Evolutionary conservation across 92 coral and sea anemone genomes (phyloP).

Genomic region (Montipora capitata): DNA sequence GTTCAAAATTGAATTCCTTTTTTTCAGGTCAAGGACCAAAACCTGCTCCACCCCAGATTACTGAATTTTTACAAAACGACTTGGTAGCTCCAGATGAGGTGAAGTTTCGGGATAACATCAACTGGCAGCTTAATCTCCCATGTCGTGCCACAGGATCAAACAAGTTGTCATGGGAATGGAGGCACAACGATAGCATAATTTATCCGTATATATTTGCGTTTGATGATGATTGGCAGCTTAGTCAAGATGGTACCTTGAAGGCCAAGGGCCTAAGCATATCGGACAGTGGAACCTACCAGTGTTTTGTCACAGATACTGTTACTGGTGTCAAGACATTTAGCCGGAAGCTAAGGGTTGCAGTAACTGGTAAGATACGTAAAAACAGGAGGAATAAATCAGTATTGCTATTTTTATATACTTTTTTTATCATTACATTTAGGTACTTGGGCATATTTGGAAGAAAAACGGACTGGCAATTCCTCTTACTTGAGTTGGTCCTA

Average conservation of each 20-base stretch:
- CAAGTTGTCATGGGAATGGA: constrained; percentile 5
- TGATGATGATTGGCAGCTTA: neutral
- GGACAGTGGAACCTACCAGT: constrained; percentile 76
- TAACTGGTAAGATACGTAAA: no score
- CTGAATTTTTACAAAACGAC: neutral
- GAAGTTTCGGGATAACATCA: neutral
- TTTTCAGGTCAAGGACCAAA: neutral
- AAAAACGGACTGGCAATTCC: no score
- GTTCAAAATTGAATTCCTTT: no score
- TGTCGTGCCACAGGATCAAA: constrained; percentile 17
- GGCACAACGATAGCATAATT: neutral
- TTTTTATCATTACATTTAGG: no score
- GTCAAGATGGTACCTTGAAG: neutral
- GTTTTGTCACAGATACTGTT: constrained; percentile 43
- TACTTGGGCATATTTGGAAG: no score
- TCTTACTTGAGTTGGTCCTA: no score
- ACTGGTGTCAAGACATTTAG: no score
- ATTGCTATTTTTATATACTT: no score
- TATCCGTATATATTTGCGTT: accelerated
- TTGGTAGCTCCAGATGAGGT: constrained; percentile 9
- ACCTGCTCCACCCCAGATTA: constrained; percentile 9
- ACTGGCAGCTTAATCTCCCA: neutral
- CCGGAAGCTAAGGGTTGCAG: no score
- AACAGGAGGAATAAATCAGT: no score
- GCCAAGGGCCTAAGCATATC: neutral